phyloP scores from a whole-genome alignment of 2,797 vertebrate species.

The Hoplostethus atlanticus region DNA sequence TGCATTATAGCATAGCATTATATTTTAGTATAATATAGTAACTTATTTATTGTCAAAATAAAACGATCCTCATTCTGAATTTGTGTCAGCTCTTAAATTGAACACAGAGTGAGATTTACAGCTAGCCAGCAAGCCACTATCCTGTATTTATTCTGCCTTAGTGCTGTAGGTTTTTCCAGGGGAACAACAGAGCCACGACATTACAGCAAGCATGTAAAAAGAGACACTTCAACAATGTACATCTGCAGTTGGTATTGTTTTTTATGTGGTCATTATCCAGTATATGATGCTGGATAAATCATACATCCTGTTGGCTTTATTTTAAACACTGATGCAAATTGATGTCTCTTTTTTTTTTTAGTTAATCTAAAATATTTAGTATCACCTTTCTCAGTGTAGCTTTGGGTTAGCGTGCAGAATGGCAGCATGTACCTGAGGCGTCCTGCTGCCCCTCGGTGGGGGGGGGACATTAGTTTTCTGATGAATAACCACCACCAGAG shows the following conservation, averaged over 20 bases:
- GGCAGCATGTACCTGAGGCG: slow-evolving; percentile 41
- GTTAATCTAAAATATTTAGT: not conserved
- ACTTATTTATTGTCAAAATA: too few species aligned
- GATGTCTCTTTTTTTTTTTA: not conserved
- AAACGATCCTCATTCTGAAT: too few species aligned
- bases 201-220: not conserved
- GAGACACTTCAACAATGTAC: not conserved
- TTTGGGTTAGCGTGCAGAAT: slow-evolving; percentile 13
- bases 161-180: too few species aligned
- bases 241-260: not conserved
- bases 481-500: slow-evolving; percentile 69
- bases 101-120: too few species aligned
- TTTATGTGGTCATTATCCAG: not conserved
- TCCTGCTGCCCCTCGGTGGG: slow-evolving; percentile 47
- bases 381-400: not conserved
- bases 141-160: too few species aligned
- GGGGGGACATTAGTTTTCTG: slow-evolving; percentile 45
- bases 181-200: not conserved
- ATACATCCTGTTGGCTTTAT: not conserved
- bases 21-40: too few species aligned
- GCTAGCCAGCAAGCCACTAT: too few species aligned
- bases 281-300: not conserved
- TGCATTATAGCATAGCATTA: too few species aligned
- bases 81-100: too few species aligned
- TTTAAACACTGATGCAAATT: not conserved